A percentile compares a stretch with the other conserved stretches of the same genome.
Evolutionary conservation across 2,113 vertebrate genomes (phyloP).

Genomic region (Chaetura pelagica): DNA sequence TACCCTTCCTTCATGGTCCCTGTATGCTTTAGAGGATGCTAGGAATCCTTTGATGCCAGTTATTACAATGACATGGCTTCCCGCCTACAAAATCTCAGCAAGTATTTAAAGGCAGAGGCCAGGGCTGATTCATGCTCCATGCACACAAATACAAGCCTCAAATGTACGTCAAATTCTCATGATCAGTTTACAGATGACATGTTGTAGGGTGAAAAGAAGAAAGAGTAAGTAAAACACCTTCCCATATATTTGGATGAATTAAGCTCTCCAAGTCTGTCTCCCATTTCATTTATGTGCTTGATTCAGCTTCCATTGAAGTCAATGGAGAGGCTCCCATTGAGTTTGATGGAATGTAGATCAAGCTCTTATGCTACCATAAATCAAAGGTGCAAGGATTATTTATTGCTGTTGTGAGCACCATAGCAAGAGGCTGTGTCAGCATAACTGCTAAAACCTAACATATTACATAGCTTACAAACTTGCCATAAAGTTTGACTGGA

Average conservation of each 20-base stretch:
- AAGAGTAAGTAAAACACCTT: background rate
- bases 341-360: background rate
- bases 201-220: background rate
- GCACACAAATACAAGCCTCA: background rate
- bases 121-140: background rate
- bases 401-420: background rate
- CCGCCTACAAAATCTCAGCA: background rate
- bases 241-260: background rate
- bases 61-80: background rate
- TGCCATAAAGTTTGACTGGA: background rate
- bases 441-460: conserved; percentile 6
- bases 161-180: background rate
- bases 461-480: conserved; percentile 3
- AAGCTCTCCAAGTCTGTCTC: background rate
- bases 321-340: background rate
- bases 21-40: background rate
- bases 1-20: background rate
- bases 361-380: background rate
- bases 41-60: background rate
- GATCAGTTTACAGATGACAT: background rate
- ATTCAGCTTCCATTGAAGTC: background rate
- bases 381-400: conserved; percentile 3
- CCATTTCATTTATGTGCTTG: background rate
- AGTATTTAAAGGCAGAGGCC: background rate
- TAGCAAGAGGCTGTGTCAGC: conserved; percentile 8